Conservation (phyloP, 2,797 vertebrate genomes). For the Linurgus olivaceus region DNA sequence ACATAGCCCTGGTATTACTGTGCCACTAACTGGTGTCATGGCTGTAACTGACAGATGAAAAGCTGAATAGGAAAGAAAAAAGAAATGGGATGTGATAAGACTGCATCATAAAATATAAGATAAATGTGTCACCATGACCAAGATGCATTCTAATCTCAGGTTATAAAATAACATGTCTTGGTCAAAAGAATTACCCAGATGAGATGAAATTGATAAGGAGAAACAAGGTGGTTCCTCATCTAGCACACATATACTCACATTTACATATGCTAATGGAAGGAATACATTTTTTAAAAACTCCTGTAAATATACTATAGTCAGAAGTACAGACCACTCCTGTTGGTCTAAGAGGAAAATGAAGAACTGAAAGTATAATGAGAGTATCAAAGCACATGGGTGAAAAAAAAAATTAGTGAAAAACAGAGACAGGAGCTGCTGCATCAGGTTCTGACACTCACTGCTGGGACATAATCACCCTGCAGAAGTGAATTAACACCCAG, state of each 20-base stretch:
- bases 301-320: not conserved
- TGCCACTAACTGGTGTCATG: not conserved
- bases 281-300: not conserved
- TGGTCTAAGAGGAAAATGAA: not conserved
- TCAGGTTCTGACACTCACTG: not conserved
- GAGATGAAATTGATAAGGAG: not conserved
- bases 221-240: not conserved
- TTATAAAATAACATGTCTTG: constrained; percentile 1
- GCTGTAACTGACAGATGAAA: constrained; percentile 28
- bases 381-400: not conserved
- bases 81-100: constrained; percentile 35
- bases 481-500: not conserved
- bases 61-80: not conserved
- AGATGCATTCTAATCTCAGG: not conserved
- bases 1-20: not conserved
- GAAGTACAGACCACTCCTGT: not conserved
- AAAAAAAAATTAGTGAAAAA: not conserved
- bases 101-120: constrained; percentile 47
- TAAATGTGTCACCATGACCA: not conserved
- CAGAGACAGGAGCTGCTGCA: not conserved
- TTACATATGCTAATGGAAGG: not conserved
- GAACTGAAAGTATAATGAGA: not conserved
- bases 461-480: not conserved
- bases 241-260: not conserved
- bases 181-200: not conserved